Evolutionary conservation across 2,113 vertebrate genomes (phyloP), one percentile per base, ranked within the genome.

Genomic region (Sardina pilchardus): DNA sequence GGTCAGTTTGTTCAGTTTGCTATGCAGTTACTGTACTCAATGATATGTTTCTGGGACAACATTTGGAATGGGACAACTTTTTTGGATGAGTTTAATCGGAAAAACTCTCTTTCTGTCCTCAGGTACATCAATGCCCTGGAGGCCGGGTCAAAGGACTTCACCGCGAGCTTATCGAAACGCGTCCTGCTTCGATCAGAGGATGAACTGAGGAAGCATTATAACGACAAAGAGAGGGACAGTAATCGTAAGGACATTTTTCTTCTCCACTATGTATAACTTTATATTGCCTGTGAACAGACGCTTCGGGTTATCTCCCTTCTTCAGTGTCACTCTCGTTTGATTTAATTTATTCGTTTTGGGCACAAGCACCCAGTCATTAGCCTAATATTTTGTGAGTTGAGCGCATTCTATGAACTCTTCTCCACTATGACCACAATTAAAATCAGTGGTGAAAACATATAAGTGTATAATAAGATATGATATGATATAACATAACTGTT

Each of bases 111-210:
- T 12, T 34, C 26, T 10, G 63, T 71, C 26, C 82, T 6, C 90
- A 99, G 98, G 98, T 99, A 99, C 84, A 95, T 98, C n/a, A 97
- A 97, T 90, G 96, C 96, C 0, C 88, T 99, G 87, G 97, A 97
- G 16, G 89, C 93, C 85, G 92, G 92, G 48, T 82, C 92, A 30
- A 93, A 93, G n/a, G 21, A 88, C 0, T 98, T 99, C 90, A 90
- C 93, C 0, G 0, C 36, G 39, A 21, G 92, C 3, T 81, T 85
- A 8, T 36, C 90, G 12, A 95, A 48, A 82, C 1, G 92, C 81
- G 93, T 93, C 0, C 45, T 93, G 10, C 85, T 99, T 84, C 96
- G 96, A 86, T 92, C 36, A 71, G 82, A 92, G 0, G 87, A 89
- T 0, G 92, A 96, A 0, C 90, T 99, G 80, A 89, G 9, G 48